Conservation (phyloP, 2,888 invertebrate genomes). For the Phortica magna region DNA sequence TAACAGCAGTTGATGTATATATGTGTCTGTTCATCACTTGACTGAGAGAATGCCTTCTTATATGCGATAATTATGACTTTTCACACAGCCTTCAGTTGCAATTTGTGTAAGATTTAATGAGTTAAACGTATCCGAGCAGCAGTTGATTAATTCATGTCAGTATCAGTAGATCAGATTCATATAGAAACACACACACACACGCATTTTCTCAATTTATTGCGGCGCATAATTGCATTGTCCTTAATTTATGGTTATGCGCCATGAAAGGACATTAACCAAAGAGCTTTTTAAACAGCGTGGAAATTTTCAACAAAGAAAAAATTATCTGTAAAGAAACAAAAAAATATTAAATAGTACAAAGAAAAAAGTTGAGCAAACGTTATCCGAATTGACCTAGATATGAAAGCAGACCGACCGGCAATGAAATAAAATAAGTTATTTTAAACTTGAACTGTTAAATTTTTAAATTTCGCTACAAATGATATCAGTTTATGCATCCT, state of each 20-base stretch:
- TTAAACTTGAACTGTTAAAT: not conserved
- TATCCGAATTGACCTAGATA: not conserved
- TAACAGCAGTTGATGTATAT: too few relatives aligned
- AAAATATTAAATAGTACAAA: not conserved
- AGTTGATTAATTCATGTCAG: conserved; percentile 10
- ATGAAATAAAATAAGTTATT: not conserved
- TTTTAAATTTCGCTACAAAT: not conserved
- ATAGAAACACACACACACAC: not conserved
- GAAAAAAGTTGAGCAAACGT: too few relatives aligned
- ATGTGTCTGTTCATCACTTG: too few relatives aligned
- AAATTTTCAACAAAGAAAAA: not conserved
- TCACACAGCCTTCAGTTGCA: not conserved
- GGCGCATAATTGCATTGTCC: conserved; percentile 1
- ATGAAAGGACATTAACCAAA: not conserved
- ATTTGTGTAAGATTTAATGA: not conserved
- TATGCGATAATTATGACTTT: too few relatives aligned
- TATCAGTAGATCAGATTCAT: not conserved
- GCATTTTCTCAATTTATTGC: not conserved
- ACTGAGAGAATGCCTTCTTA: too few relatives aligned
- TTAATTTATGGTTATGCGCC: not conserved
- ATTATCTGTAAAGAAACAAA: not conserved
- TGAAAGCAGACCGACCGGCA: not conserved
- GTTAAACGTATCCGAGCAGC: not conserved
- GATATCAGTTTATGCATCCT: too few relatives aligned
- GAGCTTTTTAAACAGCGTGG: not conserved